Evolutionary conservation across 30 jellyfish, hydroid and myxozoan genomes (phyloP), one percentile per base, ranked within the genome.

Genomic region (Hydractinia symbiolongicarpus): DNA sequence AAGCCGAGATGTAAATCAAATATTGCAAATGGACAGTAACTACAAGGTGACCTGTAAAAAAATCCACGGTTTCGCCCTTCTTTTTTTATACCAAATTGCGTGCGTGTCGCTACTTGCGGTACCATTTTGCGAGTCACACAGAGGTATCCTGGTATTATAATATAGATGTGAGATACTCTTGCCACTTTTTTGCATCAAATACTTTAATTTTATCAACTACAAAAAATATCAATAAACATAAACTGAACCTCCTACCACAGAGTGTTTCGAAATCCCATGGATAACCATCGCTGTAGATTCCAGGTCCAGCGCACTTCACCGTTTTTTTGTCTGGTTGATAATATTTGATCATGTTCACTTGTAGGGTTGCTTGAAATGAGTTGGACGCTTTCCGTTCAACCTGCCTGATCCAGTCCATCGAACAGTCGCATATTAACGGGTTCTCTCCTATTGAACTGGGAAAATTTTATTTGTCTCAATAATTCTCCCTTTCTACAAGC

Each of bases 261-360:
- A 64, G 40, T 64, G 74, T 64, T 7, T 64, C 74, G 40, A 64
- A 64, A 7, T 7, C 74, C 74, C 74, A 64, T 64, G 74, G 74
- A 13, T 64, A 51, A 6, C 74, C 74, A 64, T 51, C 74, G 40
- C 6, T 64, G 40, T 64, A 64, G 19, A 64, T 64, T 7, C 74
- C 74, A 13, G 74, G 74, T n/a, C 74, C 74, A 6, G 74, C 74
- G 16, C 74, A 64, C 16, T 64, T 64, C 9, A 64, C 74, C 0
- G 74, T 64, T 0, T 7, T 7, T 64, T 64, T 64, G 40, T 64
- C 74, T 6, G 74, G 74, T 13, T 64, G 74, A 13, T 64, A 6
- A 13, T n/a, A 64, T 64, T 64, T 44, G 16, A 64, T 44, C 9
- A 44, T 44, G 40, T 4, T 7, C 9, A 51, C 74, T 44, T 64